Base-by-base conservation (phyloP, 2,888 invertebrate species). In the Drosophila quinaria region DNA sequence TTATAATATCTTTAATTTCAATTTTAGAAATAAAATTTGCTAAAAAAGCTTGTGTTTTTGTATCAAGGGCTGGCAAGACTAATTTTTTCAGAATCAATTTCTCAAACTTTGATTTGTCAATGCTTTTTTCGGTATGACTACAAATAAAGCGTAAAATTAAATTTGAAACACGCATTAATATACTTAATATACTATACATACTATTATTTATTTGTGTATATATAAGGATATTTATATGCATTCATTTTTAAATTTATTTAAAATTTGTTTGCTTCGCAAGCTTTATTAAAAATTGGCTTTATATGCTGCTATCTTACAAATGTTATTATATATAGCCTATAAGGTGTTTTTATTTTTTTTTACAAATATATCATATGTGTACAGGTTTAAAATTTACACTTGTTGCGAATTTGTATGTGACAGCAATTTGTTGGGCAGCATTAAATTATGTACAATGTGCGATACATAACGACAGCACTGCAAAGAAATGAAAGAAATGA, bases 91-190 rank as follows among this genome's bases (percentile, higher is more conserved):
- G 33, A 58, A 25, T 47, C 52, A 79, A 61, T 56, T 29, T 33
- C 52, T 58, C 55, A 59, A 62, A 62, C 56, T 70, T 52, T 88
- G 87, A 88, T 88, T 88, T 88, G 87, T 88, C 87, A 90, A 89
- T 88, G 87, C 79, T 81, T 69, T 75, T 37, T 41, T 15, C 22
- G 22, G 35, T 70, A 41, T 35, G 8, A 35, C 52, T 61, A 69
- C 50, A 62, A 69, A 44, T 19, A 41, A 17, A 9, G 1, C 25
- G 29, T 31, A 15, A 33, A 49, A 37, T 35, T 11, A 56, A 69
- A 67, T 33, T 15, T 49, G 17, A 67, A 68, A 70, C 50, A 33
- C 15, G 49, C 9, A 60, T 37, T 35, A 44, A 19, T 13, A 37
- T 65, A 44, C 8, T 49, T 11, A 22, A n/a, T 37, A 31, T 49